A percentile compares a stretch with the other conserved stretches of the same genome.
Evolutionary conservation across 1,140 invertebrate genomes (phyloP).

Genomic region (Heliothis subflexa): DNA sequence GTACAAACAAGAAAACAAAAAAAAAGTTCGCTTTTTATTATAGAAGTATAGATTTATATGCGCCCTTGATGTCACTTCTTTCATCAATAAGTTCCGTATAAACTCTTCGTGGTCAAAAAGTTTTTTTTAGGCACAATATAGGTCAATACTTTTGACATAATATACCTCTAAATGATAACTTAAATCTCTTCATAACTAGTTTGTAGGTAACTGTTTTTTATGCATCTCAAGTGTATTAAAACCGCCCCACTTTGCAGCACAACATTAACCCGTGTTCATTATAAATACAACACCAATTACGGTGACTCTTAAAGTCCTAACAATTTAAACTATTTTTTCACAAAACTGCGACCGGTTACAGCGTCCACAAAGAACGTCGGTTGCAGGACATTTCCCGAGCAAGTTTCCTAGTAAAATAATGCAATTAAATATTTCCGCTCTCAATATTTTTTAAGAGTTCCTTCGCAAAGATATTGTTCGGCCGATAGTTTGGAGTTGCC

Average conservation of each 20-base stretch:
- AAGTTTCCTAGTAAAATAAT: slow-evolving; percentile 54
- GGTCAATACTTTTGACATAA: no score
- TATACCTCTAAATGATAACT: no score
- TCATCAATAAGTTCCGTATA: no score
- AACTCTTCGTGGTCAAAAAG: no score
- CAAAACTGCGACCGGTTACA: slow-evolving; percentile 33
- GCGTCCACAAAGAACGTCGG: slow-evolving; percentile 40
- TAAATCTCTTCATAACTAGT: no score
- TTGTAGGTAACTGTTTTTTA: no score
- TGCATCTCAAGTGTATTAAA: not conserved
- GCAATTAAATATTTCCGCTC: slow-evolving; percentile 66
- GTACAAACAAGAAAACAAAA: no score
- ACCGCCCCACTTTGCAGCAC: not conserved
- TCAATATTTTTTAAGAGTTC: slow-evolving; percentile 49
- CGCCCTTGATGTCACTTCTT: no score
- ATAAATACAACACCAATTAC: slow-evolving; percentile 16
- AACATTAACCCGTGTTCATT: not conserved
- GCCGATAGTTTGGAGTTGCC: slow-evolving; percentile 31
- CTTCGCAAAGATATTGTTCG: slow-evolving; percentile 38
- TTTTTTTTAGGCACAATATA: no score
- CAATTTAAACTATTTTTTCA: slow-evolving; percentile 41
- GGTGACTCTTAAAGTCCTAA: slow-evolving; percentile 11
- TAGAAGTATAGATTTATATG: no score
- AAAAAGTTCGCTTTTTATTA: no score
- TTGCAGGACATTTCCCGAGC: slow-evolving; percentile 20